A percentile compares a stretch with the other conserved stretches of the same genome.
Conservation (phyloP, 2,797 vertebrate species). For the Gallirallus australis region DNA sequence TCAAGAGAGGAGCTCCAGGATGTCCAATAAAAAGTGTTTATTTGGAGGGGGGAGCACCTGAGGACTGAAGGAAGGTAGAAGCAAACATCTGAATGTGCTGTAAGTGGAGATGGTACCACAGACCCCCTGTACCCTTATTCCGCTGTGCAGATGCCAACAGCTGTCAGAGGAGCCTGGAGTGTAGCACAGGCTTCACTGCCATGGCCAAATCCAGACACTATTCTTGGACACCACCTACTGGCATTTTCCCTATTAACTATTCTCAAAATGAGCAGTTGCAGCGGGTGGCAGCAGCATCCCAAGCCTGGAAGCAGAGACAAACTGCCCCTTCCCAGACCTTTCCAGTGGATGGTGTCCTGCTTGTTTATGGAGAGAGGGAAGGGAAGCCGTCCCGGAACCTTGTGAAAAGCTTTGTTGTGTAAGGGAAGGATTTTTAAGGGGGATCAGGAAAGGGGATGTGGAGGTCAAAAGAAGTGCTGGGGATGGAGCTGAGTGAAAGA, state of each 20-base stretch:
- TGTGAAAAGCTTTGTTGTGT: background rate
- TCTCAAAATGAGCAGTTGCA: background rate
- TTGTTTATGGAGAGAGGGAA: background rate
- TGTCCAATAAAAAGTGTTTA: background rate
- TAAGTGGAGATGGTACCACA: background rate
- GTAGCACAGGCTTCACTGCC: background rate
- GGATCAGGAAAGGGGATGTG: rapidly evolving
- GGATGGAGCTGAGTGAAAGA: background rate
- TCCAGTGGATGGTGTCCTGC: background rate
- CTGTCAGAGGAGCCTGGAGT: background rate
- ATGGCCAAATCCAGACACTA: background rate
- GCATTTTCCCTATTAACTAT: background rate
- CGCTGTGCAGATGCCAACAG: background rate
- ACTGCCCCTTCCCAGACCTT: background rate
- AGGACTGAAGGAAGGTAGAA: background rate
- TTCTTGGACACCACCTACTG: constrained; percentile 65
- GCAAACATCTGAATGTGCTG: background rate
- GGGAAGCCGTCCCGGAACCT: background rate
- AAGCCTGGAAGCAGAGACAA: background rate
- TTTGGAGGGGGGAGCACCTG: background rate
- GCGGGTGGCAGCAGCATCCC: rapidly evolving
- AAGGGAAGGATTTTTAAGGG: background rate
- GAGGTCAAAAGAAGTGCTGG: rapidly evolving
- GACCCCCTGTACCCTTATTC: background rate
- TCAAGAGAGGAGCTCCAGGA: background rate